Evolutionary conservation across 2,888 invertebrate genomes (phyloP).

Genomic region (Rhaphigaster nebulosa): DNA sequence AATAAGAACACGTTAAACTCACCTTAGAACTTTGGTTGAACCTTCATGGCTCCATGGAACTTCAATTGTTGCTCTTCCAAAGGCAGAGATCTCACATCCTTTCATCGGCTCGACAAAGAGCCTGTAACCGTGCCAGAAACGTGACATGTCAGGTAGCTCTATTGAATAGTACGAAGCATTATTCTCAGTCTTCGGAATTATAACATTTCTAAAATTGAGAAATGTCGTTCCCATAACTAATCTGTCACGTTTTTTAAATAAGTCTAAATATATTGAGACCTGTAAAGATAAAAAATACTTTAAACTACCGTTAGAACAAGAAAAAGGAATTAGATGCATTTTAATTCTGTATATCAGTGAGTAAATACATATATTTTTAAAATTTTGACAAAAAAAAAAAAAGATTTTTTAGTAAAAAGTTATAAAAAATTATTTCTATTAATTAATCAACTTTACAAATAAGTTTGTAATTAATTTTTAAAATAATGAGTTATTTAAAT

Average conservation of each 20-base stretch:
- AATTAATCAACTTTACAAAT: too few relatives aligned
- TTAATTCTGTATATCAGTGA: too few relatives aligned
- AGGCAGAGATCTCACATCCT: slow-evolving; percentile 71
- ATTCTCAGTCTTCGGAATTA: slow-evolving; percentile 73
- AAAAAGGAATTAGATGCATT: too few relatives aligned
- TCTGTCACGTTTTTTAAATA: slow-evolving; percentile 72
- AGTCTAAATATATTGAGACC: slow-evolving; percentile 77
- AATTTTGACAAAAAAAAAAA: too few relatives aligned
- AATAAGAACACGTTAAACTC: not conserved
- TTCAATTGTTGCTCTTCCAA: slow-evolving; percentile 75
- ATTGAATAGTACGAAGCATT: slow-evolving; percentile 76
- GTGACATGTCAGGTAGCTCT: slow-evolving; percentile 73
- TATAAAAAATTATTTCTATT: too few relatives aligned
- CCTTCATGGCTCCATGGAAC: slow-evolving; percentile 75
- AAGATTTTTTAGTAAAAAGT: too few relatives aligned
- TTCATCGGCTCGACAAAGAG: slow-evolving; percentile 73
- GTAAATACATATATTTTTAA: too few relatives aligned
- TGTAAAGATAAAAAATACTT: slow-evolving; percentile 68
- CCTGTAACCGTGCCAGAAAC: slow-evolving; percentile 72
- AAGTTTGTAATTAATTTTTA: too few relatives aligned
- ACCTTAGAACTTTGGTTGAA: slow-evolving; percentile 62
- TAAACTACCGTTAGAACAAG: not conserved
- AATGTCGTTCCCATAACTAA: slow-evolving; percentile 67
- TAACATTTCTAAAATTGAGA: slow-evolving; percentile 67
- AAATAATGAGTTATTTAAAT: too few relatives aligned